Evolutionary conservation across 2,888 invertebrate species (phyloP).

Genomic region (Escarpia spicata): DNA sequence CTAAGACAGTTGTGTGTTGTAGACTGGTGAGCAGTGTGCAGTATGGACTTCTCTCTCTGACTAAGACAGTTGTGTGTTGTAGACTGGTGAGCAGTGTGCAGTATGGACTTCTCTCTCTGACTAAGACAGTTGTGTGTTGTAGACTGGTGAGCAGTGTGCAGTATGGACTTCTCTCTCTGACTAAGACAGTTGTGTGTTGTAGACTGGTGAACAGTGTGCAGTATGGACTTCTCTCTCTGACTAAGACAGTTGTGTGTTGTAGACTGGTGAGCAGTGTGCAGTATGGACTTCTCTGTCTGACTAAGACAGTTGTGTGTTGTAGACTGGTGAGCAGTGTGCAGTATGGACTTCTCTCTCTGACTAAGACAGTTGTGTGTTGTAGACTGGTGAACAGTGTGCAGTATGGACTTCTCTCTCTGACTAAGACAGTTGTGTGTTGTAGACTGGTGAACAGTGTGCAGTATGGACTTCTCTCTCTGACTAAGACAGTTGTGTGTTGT

Average conservation of each 20-base stretch:
- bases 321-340: slow-evolving; percentile 72
- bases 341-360: slow-evolving; percentile 92
- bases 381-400: slow-evolving; percentile 72
- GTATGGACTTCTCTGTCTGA: too few species aligned
- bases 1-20: slow-evolving; percentile 31
- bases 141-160: too few species aligned
- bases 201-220: too few species aligned
- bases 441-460: slow-evolving; percentile 92
- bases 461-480: slow-evolving; percentile 74
- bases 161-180: too few species aligned
- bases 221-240: too few species aligned
- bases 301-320: slow-evolving; percentile 27
- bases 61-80: too few species aligned
- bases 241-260: background rate
- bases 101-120: too few species aligned
- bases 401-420: slow-evolving; percentile 85
- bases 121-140: too few species aligned
- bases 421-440: slow-evolving; percentile 25
- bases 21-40: slow-evolving; percentile 72
- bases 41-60: too few species aligned
- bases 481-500: slow-evolving; percentile 27
- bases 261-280: too few species aligned
- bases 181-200: too few species aligned
- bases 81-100: too few species aligned
- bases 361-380: slow-evolving; percentile 17